phyloP scores from a whole-genome alignment of 2,113 vertebrate genomes.

The Haemorhous mexicanus region DNA sequence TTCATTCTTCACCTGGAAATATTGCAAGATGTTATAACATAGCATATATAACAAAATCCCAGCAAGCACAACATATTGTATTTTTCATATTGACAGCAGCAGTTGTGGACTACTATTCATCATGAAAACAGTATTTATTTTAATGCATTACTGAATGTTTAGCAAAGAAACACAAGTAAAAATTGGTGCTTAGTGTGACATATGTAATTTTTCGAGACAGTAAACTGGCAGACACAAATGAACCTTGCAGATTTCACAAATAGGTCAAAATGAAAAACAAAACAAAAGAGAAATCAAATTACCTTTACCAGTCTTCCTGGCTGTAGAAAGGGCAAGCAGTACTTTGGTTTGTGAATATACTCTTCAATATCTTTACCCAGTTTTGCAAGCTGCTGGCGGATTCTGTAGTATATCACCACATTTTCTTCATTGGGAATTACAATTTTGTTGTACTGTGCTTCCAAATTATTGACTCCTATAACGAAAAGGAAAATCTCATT shows the following conservation, averaged over 20 bases:
- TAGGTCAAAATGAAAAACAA: background rate
- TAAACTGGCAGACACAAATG: background rate
- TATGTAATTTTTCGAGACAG: background rate
- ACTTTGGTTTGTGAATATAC: slow-evolving; percentile 93
- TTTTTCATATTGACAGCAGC: background rate
- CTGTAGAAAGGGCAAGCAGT: slow-evolving; percentile 94
- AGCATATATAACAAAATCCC: background rate
- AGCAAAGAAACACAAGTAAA: background rate
- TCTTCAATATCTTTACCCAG: slow-evolving; percentile 94
- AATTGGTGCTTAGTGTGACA: rapidly evolving
- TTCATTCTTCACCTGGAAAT: slow-evolving; percentile 88
- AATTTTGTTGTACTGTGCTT: slow-evolving; percentile 89
- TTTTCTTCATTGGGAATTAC: slow-evolving; percentile 93
- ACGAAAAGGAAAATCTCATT: background rate
- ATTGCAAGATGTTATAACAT: background rate
- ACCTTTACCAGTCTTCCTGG: slow-evolving; percentile 94
- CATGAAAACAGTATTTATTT: background rate
- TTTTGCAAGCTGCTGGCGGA: slow-evolving; percentile 92
- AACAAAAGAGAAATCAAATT: background rate
- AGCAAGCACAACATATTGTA: background rate
- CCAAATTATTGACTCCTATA: slow-evolving; percentile 83
- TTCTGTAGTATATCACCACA: slow-evolving; percentile 94
- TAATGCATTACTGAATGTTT: background rate
- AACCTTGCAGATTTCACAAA: background rate
- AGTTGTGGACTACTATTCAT: background rate